A percentile compares a stretch with the other conserved stretches of the same genome.
Evolutionary conservation across 2,888 invertebrate genomes (phyloP).

Genomic region (Stegana nigrithorax): DNA sequence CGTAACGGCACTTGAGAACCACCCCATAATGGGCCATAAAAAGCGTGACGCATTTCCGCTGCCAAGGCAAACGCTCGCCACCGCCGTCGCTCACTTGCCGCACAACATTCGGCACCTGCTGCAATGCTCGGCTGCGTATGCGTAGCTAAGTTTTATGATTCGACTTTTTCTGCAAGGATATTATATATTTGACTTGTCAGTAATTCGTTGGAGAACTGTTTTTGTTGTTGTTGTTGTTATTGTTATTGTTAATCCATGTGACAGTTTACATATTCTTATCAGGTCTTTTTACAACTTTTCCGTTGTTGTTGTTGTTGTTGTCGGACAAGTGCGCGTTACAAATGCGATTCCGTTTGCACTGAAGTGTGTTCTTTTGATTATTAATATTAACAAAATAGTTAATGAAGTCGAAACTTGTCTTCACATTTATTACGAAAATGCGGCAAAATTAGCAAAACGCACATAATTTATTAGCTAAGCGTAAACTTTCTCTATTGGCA

Average conservation of each 20-base stretch:
- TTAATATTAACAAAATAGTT: conserved; percentile 60
- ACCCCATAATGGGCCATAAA: conserved; percentile 35
- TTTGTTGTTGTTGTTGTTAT: neutral
- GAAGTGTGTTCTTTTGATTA: conserved; percentile 62
- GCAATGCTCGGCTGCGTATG: conserved; percentile 36
- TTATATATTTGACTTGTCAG: no score
- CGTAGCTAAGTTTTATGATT: conserved; percentile 56
- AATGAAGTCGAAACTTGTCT: conserved; percentile 60
- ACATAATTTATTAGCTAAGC: conserved; percentile 50
- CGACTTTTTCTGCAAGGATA: conserved; percentile 18
- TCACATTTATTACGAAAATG: conserved; percentile 52
- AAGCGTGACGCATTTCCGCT: conserved; percentile 58
- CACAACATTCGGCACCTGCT: neutral
- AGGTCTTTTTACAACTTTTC: neutral
- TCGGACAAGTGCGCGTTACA: conserved; percentile 64
- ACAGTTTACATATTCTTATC: no score
- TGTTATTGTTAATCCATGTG: no score
- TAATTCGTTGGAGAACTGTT: conserved; percentile 10
- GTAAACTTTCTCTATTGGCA: no score
- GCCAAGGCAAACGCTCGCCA: conserved; percentile 36
- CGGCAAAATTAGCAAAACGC: conserved; percentile 40
- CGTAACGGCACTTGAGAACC: conserved; percentile 14
- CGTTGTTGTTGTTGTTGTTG: neutral
- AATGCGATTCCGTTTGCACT: conserved; percentile 63
- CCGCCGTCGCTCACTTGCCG: neutral